These are phyloP conservation scores for Archaeoteleia sp. DNA, from an alignment of 2,888 invertebrate species.

Conservation along the genomic window DNA sequence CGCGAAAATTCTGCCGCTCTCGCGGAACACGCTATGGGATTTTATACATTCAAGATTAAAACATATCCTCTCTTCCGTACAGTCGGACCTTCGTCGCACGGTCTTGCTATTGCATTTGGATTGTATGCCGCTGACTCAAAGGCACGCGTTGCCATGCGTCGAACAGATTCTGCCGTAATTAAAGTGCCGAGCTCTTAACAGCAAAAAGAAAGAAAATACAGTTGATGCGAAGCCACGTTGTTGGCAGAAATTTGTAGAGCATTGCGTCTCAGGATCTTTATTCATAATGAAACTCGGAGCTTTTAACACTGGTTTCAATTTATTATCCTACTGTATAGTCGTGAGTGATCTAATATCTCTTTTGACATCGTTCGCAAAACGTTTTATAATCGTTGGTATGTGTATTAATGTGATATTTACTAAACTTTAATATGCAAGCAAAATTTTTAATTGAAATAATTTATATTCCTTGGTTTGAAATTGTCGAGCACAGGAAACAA, in stretches of 20 bases:
- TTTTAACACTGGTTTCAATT: slow-evolving; percentile 4
- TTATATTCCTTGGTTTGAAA: too few relatives aligned
- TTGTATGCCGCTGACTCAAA: slow-evolving; percentile 14
- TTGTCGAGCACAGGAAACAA: too few relatives aligned
- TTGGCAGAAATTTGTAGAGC: slow-evolving; percentile 18
- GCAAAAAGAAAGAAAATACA: slow-evolving; percentile 8
- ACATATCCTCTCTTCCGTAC: not conserved
- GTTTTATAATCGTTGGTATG: slow-evolving; percentile 3
- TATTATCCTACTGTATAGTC: slow-evolving; percentile 5
- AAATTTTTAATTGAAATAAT: too few relatives aligned
- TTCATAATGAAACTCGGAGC: slow-evolving; percentile 5
- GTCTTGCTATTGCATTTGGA: slow-evolving; percentile 28
- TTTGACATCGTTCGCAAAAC: not conserved
- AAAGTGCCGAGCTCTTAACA: slow-evolving; percentile 27
- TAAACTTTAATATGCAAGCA: too few relatives aligned
- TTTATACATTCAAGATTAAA: slow-evolving; percentile 27
- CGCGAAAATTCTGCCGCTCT: slow-evolving; percentile 21
- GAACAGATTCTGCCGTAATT: slow-evolving; percentile 29
- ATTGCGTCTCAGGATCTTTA: slow-evolving; percentile 8
- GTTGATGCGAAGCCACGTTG: slow-evolving; percentile 18
- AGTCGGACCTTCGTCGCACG: slow-evolving; percentile 6
- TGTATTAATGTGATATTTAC: too few relatives aligned
- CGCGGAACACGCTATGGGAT: slow-evolving; percentile 40
- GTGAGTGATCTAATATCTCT: slow-evolving; percentile 6
- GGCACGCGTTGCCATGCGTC: slow-evolving; percentile 24